Evolutionary conservation across 2,113 vertebrate species (phyloP).

Genomic region (Physeter macrocephalus): DNA sequence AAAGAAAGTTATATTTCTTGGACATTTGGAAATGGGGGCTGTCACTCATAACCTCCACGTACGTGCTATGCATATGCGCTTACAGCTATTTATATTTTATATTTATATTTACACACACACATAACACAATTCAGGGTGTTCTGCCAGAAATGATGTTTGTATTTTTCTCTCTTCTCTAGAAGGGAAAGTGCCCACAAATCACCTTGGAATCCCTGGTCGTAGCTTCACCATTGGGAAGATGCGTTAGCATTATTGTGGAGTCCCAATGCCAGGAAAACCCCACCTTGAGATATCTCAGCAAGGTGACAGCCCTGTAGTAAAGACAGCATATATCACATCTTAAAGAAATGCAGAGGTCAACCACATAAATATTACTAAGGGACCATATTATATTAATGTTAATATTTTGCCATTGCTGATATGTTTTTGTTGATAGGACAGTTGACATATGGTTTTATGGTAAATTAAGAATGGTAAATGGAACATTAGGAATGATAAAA

Average conservation of each 20-base stretch:
- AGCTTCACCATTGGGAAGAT: not conserved
- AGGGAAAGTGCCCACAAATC: not conserved
- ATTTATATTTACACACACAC: not conserved
- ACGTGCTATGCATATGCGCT: not conserved
- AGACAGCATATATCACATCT: not conserved
- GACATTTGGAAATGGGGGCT: not conserved
- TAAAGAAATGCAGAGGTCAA: not conserved
- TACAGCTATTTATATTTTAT: not conserved
- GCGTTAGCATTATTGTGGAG: not conserved
- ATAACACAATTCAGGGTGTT: not conserved
- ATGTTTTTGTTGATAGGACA: not conserved
- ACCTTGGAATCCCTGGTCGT: not conserved
- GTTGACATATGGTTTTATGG: not conserved
- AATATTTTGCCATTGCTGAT: not conserved
- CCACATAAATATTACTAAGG: not conserved
- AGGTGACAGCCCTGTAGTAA: not conserved
- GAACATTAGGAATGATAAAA: slow-evolving; percentile 29
- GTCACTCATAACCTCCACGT: not conserved
- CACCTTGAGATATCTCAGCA: not conserved
- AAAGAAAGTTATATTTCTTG: not conserved
- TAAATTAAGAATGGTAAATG: slow-evolving; percentile 33
- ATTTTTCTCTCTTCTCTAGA: not conserved
- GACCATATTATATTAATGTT: not conserved
- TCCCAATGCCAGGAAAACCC: not conserved
- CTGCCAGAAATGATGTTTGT: not conserved